Evolutionary conservation across 2,113 vertebrate species (phyloP), one percentile per base, ranked within the genome.

Genomic region (Anhinga anhinga): DNA sequence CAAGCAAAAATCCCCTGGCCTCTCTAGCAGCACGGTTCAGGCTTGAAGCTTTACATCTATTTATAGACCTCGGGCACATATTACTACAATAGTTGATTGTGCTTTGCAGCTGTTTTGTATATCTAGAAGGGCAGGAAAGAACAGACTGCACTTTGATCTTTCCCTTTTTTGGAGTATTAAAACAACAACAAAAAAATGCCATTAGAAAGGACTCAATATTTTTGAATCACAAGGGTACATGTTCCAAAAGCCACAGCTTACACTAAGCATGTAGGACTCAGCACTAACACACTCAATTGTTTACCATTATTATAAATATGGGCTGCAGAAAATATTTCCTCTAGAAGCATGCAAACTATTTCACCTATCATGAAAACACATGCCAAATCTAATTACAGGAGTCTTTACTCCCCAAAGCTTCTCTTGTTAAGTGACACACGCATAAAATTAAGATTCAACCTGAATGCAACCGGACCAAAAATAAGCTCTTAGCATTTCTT

Each of bases 131-230:
- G 95, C 91, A 97, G 96, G 92, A 93, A 95, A 94, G 95, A 97
- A 96, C 98, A 97, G 96, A 25, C 94, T 97, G 96, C 91, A 95
- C 97, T 98, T 97, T 97, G 97, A 98, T 98, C 97, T 95, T 97
- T 97, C 95, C 97, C 96, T 98, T 98, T 97, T 97, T 93, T 94
- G 86, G 96, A 95, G 93, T 79, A 97, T 93, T 96, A 92, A 97
- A 98, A 98, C 97, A 98, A 98, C 96, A 97, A 98, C 96, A 97
- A 97, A 90, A 86, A 98, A 96, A 96, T 97, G 96, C 88, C 96
- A 96, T 92, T 90, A 92, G 50, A 93, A 97, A 97, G 96, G 95
- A 95, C 93, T 91, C 91, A 70, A 40, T 91, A 95, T 95, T 98
- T 97, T 88, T 79, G 92, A 95, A 97, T 93, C 85, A 67, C 82